These are phyloP conservation scores for Henricia sp. DNA, from an alignment of 53 echinoderm and acorn worm species.

Conservation along the genomic window DNA sequence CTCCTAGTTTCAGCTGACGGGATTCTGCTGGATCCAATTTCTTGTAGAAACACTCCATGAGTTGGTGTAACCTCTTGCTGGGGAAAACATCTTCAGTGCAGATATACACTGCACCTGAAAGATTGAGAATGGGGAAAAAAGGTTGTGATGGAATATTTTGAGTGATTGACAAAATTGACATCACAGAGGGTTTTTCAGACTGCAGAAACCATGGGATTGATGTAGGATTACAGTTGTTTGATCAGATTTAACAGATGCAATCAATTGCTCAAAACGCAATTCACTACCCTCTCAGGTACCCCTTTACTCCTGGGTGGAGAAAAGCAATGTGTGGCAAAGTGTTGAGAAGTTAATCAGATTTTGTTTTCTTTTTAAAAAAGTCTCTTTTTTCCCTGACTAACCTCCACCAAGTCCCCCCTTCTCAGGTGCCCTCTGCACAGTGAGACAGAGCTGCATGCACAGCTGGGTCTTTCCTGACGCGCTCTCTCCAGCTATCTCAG, in stretches of 20 bases:
- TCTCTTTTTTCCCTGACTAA: conserved; percentile 30
- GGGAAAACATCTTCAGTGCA: conserved; percentile 99
- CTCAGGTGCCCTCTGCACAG: conserved; percentile 70
- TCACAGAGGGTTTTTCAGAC: too few species aligned
- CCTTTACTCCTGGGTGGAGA: too few species aligned
- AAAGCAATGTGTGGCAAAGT: too few species aligned
- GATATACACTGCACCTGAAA: conserved; percentile 88
- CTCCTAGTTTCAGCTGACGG: conserved; percentile 73
- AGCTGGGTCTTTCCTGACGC: conserved; percentile 97
- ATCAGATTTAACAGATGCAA: too few species aligned
- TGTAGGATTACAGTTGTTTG: neutral
- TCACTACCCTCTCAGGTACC: too few species aligned
- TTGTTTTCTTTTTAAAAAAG: neutral
- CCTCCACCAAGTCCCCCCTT: conserved; percentile 83
- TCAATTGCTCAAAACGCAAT: too few species aligned
- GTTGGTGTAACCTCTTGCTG: conserved; percentile 91
- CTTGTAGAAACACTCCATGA: conserved; percentile 73
- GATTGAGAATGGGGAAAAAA: neutral
- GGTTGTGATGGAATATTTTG: too few species aligned
- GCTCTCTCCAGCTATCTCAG: conserved; percentile 95
- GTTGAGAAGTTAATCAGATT: neutral
- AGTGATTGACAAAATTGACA: too few species aligned
- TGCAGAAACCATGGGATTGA: too few species aligned
- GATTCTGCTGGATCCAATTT: conserved; percentile 59
- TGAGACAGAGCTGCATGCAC: conserved; percentile 93